These are phyloP conservation scores for Parasteatoda tepidariorum DNA, from an alignment of 1,140 invertebrate genomes.

Conservation along the genomic window DNA sequence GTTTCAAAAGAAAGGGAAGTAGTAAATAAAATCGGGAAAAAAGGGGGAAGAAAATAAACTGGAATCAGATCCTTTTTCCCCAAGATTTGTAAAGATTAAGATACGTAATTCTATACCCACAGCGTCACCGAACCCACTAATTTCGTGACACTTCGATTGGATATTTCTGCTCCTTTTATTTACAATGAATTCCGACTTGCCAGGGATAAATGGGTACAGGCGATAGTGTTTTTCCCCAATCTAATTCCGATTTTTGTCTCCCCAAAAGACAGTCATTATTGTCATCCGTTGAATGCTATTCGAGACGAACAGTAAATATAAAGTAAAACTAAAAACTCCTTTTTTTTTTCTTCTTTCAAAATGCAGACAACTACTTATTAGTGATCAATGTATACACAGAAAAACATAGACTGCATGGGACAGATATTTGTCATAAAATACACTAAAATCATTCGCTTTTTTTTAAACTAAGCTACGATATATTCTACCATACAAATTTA, in stretches of 20 bases:
- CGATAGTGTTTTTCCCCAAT: not conserved
- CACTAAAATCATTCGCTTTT: too few species aligned
- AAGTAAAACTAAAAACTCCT: too few species aligned
- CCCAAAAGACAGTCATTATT: constrained; percentile 28
- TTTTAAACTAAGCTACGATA: too few species aligned
- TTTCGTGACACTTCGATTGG: constrained; percentile 46
- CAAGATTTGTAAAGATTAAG: constrained; percentile 39
- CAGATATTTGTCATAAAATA: too few species aligned
- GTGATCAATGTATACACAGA: too few species aligned
- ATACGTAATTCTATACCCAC: constrained; percentile 39
- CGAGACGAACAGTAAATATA: not conserved
- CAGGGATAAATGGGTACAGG: not conserved
- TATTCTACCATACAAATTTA: too few species aligned
- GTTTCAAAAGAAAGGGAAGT: not conserved
- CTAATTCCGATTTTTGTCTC: constrained; percentile 16
- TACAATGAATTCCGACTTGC: constrained; percentile 19
- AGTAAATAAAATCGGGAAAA: constrained; percentile 27
- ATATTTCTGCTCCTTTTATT: constrained; percentile 8
- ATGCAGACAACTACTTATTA: too few species aligned
- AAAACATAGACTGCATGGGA: too few species aligned
- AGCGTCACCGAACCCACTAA: constrained; percentile 43
- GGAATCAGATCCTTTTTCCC: constrained; percentile 14
- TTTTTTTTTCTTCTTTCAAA: too few species aligned
- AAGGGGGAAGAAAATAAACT: too few species aligned
- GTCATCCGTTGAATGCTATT: not conserved